These are phyloP conservation scores for Holothuria glaberrima DNA, from an alignment of 35 echinoderm and acorn worm genomes.

Conservation along the genomic window DNA sequence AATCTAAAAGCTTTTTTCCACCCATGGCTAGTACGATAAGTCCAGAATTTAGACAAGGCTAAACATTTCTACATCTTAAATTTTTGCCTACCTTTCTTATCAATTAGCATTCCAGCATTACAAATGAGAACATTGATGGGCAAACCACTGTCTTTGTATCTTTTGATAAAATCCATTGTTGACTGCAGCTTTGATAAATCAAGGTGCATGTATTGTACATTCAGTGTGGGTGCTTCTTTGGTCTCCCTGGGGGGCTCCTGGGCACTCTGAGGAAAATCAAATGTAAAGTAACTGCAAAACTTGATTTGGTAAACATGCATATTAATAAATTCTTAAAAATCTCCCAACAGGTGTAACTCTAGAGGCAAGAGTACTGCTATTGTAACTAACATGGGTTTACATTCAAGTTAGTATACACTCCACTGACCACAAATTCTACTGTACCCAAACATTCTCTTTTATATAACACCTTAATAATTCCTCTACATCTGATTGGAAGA, in stretches of 20 bases:
- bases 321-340: background rate
- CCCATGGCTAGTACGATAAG: too few species aligned
- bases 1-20: too few species aligned
- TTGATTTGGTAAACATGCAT: background rate
- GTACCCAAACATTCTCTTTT: too few species aligned
- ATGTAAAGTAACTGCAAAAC: background rate
- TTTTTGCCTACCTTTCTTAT: background rate
- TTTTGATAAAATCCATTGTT: conserved; percentile 55
- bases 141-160: conserved; percentile 30
- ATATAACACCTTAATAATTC: too few species aligned
- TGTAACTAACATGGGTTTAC: background rate
- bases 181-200: conserved; percentile 57
- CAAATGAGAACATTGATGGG: conserved; percentile 64
- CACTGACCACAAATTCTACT: too few species aligned
- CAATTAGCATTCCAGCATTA: conserved; percentile 58
- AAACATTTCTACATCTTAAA: background rate
- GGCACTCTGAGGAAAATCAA: background rate
- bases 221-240: conserved; percentile 4
- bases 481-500: too few species aligned
- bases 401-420: background rate
- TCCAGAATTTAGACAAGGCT: background rate
- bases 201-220: conserved; percentile 63
- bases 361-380: background rate
- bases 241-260: too few species aligned
- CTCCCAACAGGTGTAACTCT: background rate